Percentiles rank a stretch among this genome's conserved stretches.
These are phyloP conservation scores for Cololabis saira DNA, from an alignment of 2,113 vertebrate genomes.

Conservation along the genomic window DNA sequence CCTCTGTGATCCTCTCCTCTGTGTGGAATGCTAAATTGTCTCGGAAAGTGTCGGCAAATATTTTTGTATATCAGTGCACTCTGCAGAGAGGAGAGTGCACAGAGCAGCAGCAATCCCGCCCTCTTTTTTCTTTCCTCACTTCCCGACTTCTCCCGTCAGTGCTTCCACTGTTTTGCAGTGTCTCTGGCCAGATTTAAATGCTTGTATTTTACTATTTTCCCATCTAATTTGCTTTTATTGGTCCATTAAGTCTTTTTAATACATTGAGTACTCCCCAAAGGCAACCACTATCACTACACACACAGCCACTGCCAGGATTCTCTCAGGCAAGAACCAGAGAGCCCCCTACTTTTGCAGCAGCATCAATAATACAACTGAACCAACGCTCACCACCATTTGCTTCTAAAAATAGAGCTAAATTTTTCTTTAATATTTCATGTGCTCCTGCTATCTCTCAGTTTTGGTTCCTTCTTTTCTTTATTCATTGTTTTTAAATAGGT, in stretches of 20 bases:
- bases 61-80: slow-evolving; percentile 36
- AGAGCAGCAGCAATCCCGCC: slow-evolving; percentile 24
- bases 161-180: slow-evolving; percentile 2
- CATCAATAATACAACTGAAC: slow-evolving; percentile 80
- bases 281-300: slow-evolving; percentile 4
- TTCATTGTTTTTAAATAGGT: slow-evolving; percentile 54
- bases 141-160: slow-evolving; percentile 3
- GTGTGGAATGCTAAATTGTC: slow-evolving; percentile 62
- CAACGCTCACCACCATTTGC: slow-evolving; percentile 44
- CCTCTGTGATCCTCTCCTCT: slow-evolving; percentile 43
- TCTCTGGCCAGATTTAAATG: slow-evolving; percentile 28
- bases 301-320: slow-evolving; percentile 19
- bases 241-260: slow-evolving; percentile 44
- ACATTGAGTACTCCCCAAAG: slow-evolving; percentile 42
- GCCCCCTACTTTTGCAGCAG: slow-evolving; percentile 46
- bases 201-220: slow-evolving; percentile 10
- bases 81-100: slow-evolving; percentile 29
- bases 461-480: slow-evolving; percentile 23
- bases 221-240: slow-evolving; percentile 19
- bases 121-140: background rate
- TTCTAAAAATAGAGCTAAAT: slow-evolving; percentile 74
- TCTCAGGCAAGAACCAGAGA: slow-evolving; percentile 46
- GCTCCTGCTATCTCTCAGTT: slow-evolving; percentile 41
- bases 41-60: slow-evolving; percentile 57
- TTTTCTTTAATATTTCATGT: slow-evolving; percentile 80